A percentile compares a stretch with the other conserved stretches of the same genome.
phyloP scores from a whole-genome alignment of 2,888 invertebrate species.

The Ashinkailepas kermadecensis region DNA sequence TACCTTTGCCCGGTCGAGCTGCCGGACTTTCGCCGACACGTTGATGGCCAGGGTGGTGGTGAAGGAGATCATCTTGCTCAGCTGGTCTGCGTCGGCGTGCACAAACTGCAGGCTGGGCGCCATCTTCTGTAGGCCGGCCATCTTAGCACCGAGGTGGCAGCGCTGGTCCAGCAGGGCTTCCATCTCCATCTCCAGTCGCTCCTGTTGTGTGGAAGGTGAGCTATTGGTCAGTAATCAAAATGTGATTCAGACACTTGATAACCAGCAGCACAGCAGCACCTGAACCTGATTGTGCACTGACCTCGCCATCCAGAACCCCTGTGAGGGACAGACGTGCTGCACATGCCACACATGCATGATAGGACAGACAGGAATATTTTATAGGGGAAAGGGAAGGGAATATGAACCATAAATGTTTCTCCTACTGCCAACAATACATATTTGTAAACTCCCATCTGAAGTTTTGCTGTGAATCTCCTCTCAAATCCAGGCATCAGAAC shows the following conservation, averaged over 20 bases:
- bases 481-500: no score
- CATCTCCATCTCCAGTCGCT: conserved; percentile 60
- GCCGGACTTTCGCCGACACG: conserved; percentile 91
- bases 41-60: conserved; percentile 84
- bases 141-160: conserved; percentile 67
- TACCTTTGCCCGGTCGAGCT: conserved; percentile 85
- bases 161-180: conserved; percentile 64
- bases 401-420: no score
- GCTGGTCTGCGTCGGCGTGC: conserved; percentile 66
- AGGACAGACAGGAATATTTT: conserved; percentile 34
- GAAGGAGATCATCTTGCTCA: conserved; percentile 74
- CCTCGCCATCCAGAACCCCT: no score
- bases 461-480: no score
- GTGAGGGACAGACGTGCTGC: no score
- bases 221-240: no score
- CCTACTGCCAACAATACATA: no score
- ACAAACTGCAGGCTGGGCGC: conserved; percentile 70
- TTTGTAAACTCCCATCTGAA: no score
- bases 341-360: no score
- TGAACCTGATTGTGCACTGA: no score
- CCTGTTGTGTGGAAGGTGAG: conserved; percentile 45
- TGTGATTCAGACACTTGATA: no score
- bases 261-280: no score
- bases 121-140: conserved; percentile 69
- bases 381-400: not conserved